Evolutionary conservation across 2,888 invertebrate genomes (phyloP).

Genomic region (Himalopsyche anomala): DNA sequence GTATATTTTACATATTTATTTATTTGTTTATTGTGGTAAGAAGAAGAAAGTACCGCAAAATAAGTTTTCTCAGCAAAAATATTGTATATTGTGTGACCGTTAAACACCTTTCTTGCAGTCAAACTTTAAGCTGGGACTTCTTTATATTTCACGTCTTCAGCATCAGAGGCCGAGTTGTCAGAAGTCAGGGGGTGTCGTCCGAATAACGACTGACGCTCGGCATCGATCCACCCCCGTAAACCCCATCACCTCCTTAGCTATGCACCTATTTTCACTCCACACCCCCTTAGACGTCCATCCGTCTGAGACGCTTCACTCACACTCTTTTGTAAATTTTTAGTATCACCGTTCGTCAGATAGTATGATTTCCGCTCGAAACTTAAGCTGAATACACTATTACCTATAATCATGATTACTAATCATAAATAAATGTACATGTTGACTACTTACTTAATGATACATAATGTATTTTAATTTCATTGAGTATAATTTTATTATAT

Average conservation of each 20-base stretch:
- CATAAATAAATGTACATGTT: too few relatives aligned
- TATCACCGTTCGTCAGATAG: conserved; percentile 25
- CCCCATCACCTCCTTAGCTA: conserved; percentile 67
- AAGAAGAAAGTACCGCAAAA: too few relatives aligned
- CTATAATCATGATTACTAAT: too few relatives aligned
- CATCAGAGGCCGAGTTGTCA: conserved; percentile 44
- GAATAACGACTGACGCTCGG: conserved; percentile 75
- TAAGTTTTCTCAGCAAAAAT: too few relatives aligned
- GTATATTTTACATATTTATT: too few relatives aligned
- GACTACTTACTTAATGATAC: too few relatives aligned
- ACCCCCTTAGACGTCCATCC: conserved; percentile 66
- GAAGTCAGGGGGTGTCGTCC: conserved; percentile 78
- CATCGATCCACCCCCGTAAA: conserved; percentile 73
- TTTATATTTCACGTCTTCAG: conserved; percentile 46
- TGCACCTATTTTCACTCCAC: conserved; percentile 60
- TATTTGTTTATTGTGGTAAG: too few relatives aligned
- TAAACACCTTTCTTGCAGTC: background rate
- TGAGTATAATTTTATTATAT: too few relatives aligned
- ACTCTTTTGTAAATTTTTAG: conserved; percentile 45
- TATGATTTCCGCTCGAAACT: conserved; percentile 42
- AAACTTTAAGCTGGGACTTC: conserved; percentile 47
- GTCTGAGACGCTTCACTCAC: conserved; percentile 66
- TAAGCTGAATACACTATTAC: background rate
- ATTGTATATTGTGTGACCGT: too few relatives aligned
- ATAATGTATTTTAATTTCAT: too few relatives aligned